These are phyloP conservation scores for Hyla sarda DNA, from an alignment of 2,113 vertebrate species.

Conservation along the genomic window DNA sequence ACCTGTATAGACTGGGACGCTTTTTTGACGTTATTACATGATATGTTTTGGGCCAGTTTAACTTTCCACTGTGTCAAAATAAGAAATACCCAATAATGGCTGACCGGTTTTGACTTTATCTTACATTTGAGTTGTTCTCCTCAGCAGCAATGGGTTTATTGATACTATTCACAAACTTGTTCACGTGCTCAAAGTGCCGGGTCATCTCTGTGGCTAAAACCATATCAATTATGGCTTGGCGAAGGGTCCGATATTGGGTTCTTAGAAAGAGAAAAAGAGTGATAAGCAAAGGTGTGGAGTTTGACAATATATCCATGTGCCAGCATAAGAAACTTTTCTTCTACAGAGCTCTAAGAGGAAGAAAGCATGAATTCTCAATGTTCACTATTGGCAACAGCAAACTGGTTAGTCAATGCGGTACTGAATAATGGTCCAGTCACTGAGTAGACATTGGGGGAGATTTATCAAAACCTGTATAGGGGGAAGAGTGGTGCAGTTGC, in stretches of 20 bases:
- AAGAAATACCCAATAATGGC: background rate
- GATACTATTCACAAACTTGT: conserved; percentile 97
- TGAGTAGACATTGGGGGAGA: too few species aligned
- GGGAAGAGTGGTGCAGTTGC: too few species aligned
- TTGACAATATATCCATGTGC: background rate
- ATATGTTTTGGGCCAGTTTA: too few species aligned
- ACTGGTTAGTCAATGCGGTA: too few species aligned
- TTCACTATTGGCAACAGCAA: too few species aligned
- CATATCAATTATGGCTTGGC: conserved; percentile 97
- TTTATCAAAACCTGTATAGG: too few species aligned
- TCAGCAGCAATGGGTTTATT: conserved; percentile 90
- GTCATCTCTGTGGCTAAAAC: conserved; percentile 98
- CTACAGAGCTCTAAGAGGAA: background rate
- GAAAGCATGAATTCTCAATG: too few species aligned
- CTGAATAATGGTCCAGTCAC: too few species aligned
- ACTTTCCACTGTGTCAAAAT: background rate
- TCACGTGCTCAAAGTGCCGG: conserved; percentile 94
- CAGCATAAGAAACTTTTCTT: too few species aligned
- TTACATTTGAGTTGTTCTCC: conserved; percentile 77
- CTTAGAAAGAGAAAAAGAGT: conserved; percentile 69
- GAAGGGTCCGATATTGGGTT: conserved; percentile 89
- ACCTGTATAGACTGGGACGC: too few species aligned
- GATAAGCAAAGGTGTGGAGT: background rate
- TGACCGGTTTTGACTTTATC: background rate
- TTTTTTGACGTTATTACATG: too few species aligned